Percentiles rank a stretch among this genome's conserved stretches.
phyloP scores from a whole-genome alignment of 2,888 invertebrate species.

The Sinhomidia bicolor region DNA sequence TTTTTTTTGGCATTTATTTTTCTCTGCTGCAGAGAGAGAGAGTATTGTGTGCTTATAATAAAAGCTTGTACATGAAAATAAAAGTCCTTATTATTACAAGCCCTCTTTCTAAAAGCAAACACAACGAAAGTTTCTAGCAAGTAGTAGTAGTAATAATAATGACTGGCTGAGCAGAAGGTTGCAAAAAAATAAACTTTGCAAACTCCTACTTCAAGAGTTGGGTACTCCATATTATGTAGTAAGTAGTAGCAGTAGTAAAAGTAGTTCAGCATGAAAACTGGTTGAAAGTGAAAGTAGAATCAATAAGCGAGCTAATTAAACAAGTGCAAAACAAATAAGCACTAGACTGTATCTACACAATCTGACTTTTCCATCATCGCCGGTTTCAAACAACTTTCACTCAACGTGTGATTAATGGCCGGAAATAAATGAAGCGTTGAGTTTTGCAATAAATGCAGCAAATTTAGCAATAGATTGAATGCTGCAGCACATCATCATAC shows the following conservation, averaged over 20 bases:
- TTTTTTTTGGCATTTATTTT: no score
- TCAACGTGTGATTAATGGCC: neutral
- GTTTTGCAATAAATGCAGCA: neutral
- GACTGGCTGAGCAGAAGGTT: neutral
- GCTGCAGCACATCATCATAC: no score
- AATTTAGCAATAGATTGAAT: neutral
- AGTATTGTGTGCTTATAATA: no score
- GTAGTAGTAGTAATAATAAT: no score
- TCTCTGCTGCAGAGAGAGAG: no score
- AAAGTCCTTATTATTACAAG: neutral
- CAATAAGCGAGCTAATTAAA: neutral
- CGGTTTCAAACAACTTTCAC: neutral
- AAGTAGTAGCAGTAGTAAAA: no score
- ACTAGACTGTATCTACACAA: neutral
- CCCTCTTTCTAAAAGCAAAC: no score
- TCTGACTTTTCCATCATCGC: neutral
- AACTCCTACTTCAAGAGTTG: no score
- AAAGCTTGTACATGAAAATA: no score
- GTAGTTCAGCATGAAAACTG: neutral
- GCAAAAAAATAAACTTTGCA: no score
- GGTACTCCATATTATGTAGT: no score
- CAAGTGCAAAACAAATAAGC: neutral
- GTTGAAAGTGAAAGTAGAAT: constrained; percentile 13
- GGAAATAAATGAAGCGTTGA: constrained; percentile 1
- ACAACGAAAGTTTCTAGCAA: no score